Evolutionary conservation across 2,888 invertebrate species (phyloP).

Genomic region (Cheilosia grossa): DNA sequence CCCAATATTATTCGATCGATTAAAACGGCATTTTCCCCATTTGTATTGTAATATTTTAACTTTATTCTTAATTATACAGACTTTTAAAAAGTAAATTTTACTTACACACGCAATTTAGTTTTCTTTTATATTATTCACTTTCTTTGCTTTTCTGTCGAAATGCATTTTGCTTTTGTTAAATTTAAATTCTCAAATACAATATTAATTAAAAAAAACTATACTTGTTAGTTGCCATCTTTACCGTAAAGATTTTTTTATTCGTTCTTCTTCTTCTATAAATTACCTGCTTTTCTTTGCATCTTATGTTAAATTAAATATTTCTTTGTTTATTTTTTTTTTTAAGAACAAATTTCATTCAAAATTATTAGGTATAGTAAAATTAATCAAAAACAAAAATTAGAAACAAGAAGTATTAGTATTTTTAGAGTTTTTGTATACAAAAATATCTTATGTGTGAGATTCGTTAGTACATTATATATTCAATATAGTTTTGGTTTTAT

Average conservation of each 20-base stretch:
- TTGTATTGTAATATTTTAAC: slow-evolving; percentile 65
- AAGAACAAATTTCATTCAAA: slow-evolving; percentile 25
- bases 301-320: slow-evolving; percentile 18
- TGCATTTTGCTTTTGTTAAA: slow-evolving; percentile 56
- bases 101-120: slow-evolving; percentile 67
- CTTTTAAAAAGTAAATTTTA: slow-evolving; percentile 73
- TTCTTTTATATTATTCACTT: slow-evolving; percentile 50
- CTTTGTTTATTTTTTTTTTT: slow-evolving; percentile 3
- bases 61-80: slow-evolving; percentile 70
- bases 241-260: slow-evolving; percentile 19
- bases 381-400: slow-evolving; percentile 9
- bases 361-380: slow-evolving; percentile 45
- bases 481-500: slow-evolving; percentile 18
- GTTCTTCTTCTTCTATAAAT: slow-evolving; percentile 31
- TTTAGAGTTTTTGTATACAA: slow-evolving; percentile 63
- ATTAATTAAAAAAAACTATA: slow-evolving; percentile 39
- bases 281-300: slow-evolving; percentile 22
- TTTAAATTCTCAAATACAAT: slow-evolving; percentile 52
- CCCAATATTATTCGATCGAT: not conserved
- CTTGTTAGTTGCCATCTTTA: slow-evolving; percentile 48
- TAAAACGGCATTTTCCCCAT: slow-evolving; percentile 47
- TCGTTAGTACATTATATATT: slow-evolving; percentile 56
- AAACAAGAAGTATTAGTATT: slow-evolving; percentile 38
- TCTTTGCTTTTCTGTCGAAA: slow-evolving; percentile 50
- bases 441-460: slow-evolving; percentile 64